Conservation (phyloP, 2,113 vertebrate genomes). For the Pelvicachromis taeniatus region DNA sequence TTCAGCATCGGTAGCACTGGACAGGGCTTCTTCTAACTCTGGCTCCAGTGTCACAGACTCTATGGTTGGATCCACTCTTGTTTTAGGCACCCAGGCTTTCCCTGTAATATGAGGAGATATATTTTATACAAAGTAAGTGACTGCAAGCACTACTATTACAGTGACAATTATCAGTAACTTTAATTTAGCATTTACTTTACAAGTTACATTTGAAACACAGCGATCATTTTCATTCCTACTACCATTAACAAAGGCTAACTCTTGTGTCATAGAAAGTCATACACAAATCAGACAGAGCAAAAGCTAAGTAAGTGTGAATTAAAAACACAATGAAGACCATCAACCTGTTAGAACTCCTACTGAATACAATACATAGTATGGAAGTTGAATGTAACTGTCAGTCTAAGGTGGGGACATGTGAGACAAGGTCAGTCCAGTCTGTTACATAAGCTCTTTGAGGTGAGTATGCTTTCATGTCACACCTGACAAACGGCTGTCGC, state of each 20-base stretch:
- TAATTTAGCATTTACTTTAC: not conserved
- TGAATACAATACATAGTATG: not conserved
- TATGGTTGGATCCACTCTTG: slow-evolving; percentile 85
- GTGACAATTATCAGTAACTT: not conserved
- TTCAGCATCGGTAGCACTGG: slow-evolving; percentile 91
- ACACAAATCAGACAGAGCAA: not conserved
- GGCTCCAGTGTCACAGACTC: slow-evolving; percentile 95
- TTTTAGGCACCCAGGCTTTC: slow-evolving; percentile 91
- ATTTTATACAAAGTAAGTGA: not conserved
- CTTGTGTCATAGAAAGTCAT: not conserved
- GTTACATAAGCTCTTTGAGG: not conserved
- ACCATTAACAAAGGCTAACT: not conserved
- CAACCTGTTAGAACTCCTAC: not conserved
- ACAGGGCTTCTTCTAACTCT: slow-evolving; percentile 92
- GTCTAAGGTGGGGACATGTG: not conserved
- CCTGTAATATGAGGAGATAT: slow-evolving; percentile 68
- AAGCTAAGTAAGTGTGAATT: not conserved
- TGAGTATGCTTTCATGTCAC: not conserved
- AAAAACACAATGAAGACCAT: not conserved
- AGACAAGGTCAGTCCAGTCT: not conserved
- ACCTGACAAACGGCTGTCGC: not conserved
- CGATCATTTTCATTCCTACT: not conserved
- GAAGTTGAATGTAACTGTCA: not conserved
- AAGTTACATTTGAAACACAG: not conserved
- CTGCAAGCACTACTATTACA: not conserved